Conservation (phyloP, 2,113 vertebrate species). For the Tamias sibiricus region DNA sequence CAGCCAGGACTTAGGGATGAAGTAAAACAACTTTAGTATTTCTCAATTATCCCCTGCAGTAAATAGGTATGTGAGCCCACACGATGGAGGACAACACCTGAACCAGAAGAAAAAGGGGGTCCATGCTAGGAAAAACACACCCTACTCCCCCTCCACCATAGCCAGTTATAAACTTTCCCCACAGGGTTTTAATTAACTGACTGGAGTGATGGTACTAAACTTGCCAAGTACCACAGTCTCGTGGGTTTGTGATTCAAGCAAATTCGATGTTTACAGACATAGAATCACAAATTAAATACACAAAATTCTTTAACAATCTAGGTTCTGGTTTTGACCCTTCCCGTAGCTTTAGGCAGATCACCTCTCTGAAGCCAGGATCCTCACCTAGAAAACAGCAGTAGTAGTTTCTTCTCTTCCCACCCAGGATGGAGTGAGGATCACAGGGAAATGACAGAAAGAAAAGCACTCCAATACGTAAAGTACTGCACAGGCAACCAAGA, state of each 20-base stretch:
- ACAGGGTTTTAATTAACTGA: neutral
- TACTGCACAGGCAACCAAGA: neutral
- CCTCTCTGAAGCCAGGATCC: neutral
- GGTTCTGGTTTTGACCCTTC: neutral
- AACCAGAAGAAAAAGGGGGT: neutral
- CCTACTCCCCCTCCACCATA: neutral
- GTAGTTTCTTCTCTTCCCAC: neutral
- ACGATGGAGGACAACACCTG: neutral
- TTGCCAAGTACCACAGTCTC: neutral
- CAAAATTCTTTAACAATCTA: neutral
- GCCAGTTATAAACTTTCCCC: neutral
- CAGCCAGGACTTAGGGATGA: neutral
- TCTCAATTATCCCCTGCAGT: neutral
- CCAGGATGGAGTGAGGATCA: neutral
- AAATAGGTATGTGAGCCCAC: neutral
- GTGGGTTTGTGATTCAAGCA: neutral
- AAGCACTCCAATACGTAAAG: neutral
- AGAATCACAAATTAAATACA: neutral
- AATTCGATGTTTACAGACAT: neutral
- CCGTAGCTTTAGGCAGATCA: neutral
- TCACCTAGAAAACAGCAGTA: neutral
- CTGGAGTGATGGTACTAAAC: neutral
- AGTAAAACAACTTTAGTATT: neutral
- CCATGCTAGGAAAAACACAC: neutral
- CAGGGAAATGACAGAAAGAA: neutral